A percentile compares a stretch with the other conserved stretches of the same genome.
Evolutionary conservation across 2,888 invertebrate genomes (phyloP).

Genomic region (Oligia latruncula): DNA sequence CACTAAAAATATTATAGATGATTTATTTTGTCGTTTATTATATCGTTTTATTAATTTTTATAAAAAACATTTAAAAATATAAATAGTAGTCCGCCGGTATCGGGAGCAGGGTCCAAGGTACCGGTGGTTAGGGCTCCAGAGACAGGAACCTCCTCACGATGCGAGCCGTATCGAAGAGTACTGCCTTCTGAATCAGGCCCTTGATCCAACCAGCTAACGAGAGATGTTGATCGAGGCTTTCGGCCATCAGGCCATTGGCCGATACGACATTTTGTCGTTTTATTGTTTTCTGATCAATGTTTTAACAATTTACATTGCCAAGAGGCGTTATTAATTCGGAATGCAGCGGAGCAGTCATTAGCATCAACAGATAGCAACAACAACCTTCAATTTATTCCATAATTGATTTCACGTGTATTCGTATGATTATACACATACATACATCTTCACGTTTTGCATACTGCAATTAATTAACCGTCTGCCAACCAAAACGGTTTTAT

Average conservation of each 20-base stretch:
- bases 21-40: not conserved
- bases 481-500: constrained; percentile 23
- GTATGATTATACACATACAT: constrained; percentile 12
- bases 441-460: constrained; percentile 52
- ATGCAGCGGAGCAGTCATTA: constrained; percentile 26
- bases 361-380: constrained; percentile 45
- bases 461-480: constrained; percentile 40
- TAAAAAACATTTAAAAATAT: not conserved
- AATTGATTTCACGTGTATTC: constrained; percentile 53
- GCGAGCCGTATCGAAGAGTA: not conserved
- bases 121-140: not conserved
- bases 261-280: not conserved
- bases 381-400: constrained; percentile 55
- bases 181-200: not conserved
- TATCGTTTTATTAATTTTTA: not conserved
- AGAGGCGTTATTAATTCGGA: constrained; percentile 23
- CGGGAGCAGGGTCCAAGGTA: not conserved
- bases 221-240: not conserved
- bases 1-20: not conserved
- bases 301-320: constrained; percentile 12
- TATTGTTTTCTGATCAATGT: constrained; percentile 1
- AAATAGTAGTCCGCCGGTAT: not conserved
- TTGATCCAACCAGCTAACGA: not conserved
- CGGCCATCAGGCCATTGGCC: not conserved
- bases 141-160: not conserved